Percentiles rank a stretch among this genome's conserved stretches.
Evolutionary conservation across 1,140 invertebrate species (phyloP).

Genomic region (Belonocnema kinseyi): DNA sequence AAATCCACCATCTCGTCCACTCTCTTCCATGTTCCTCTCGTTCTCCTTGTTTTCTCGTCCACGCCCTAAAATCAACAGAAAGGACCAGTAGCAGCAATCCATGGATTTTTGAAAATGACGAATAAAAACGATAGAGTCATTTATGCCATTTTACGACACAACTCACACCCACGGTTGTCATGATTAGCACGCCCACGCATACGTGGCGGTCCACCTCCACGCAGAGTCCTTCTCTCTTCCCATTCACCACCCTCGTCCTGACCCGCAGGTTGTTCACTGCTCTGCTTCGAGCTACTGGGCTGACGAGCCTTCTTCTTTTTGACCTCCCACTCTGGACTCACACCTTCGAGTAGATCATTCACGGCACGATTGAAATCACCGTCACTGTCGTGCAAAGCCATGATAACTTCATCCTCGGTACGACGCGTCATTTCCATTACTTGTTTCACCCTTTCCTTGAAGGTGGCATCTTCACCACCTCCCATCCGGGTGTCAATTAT

Average conservation of each 20-base stretch:
- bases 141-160: constrained; percentile 28
- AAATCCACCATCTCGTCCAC: constrained; percentile 68
- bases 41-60: constrained; percentile 80
- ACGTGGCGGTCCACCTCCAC: constrained; percentile 73
- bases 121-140: constrained; percentile 13
- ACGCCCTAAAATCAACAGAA: constrained; percentile 69
- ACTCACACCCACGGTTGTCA: constrained; percentile 75
- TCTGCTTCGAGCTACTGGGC: constrained; percentile 73
- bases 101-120: background rate
- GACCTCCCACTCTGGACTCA: constrained; percentile 76
- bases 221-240: constrained; percentile 74
- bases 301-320: constrained; percentile 91
- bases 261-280: constrained; percentile 62
- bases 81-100: constrained; percentile 6
- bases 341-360: constrained; percentile 85
- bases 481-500: constrained; percentile 80
- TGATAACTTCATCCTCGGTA: constrained; percentile 88
- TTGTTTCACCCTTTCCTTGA: constrained; percentile 85
- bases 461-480: constrained; percentile 79
- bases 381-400: constrained; percentile 88
- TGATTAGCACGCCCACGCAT: constrained; percentile 73
- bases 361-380: constrained; percentile 86
- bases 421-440: constrained; percentile 88
- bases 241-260: constrained; percentile 72
- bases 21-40: constrained; percentile 77